phyloP scores from a whole-genome alignment of 2,113 vertebrate genomes.

The Alouatta palliata region DNA sequence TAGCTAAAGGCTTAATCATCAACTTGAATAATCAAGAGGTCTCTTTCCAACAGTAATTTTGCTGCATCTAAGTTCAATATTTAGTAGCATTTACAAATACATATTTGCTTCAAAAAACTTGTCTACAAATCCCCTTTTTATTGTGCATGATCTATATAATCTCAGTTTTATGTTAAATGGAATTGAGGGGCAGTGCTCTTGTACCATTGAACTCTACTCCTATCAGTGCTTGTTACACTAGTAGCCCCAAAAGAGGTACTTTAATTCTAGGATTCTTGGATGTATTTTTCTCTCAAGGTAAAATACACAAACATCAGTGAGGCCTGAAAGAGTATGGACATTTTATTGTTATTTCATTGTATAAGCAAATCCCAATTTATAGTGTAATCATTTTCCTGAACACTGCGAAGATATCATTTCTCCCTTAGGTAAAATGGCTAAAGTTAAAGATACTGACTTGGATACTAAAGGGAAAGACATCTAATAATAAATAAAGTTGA shows the following conservation, averaged over 20 bases:
- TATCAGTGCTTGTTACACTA: not conserved
- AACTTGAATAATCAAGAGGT: not conserved
- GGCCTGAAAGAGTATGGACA: not conserved
- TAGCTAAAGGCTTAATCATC: not conserved
- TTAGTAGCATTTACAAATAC: not conserved
- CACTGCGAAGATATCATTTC: not conserved
- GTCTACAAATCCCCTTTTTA: not conserved
- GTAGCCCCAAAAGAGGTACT: not conserved
- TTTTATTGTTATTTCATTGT: slow-evolving; percentile 2
- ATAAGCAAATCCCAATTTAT: not conserved
- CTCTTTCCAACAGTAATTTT: not conserved
- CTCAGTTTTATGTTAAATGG: not conserved
- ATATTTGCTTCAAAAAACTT: not conserved
- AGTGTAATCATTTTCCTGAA: not conserved
- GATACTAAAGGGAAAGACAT: not conserved
- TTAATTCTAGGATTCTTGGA: not conserved
- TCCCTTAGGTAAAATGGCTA: not conserved
- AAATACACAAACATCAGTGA: not conserved
- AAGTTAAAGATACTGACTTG: not conserved
- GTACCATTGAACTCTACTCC: not conserved
- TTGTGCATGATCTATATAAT: not conserved
- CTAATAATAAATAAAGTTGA: not conserved
- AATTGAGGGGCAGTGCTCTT: not conserved
- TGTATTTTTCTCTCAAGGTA: not conserved
- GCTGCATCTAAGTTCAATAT: not conserved